These are phyloP conservation scores for Misgurnus anguillicaudatus DNA, from an alignment of 2,113 vertebrate genomes.

Conservation along the genomic window DNA sequence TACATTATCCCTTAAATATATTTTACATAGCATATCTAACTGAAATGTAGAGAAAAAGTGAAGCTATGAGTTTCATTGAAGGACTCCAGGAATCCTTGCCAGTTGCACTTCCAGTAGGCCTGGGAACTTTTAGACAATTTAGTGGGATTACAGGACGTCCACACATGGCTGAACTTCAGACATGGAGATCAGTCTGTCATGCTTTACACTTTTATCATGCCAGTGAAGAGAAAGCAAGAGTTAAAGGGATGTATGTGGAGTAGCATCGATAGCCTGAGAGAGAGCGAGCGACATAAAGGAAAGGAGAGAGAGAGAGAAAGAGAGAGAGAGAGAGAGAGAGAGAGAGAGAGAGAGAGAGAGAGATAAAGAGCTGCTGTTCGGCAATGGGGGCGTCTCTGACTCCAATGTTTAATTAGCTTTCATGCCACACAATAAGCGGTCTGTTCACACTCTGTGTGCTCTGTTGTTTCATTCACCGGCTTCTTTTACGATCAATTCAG, in stretches of 20 bases:
- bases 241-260: conserved; percentile 44
- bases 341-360: conserved; percentile 28
- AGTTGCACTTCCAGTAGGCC: not conserved
- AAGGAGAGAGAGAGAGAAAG: conserved; percentile 15
- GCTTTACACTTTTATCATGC: not conserved
- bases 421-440: conserved; percentile 60
- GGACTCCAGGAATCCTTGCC: no score
- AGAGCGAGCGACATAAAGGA: conserved; percentile 37
- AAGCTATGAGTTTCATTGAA: no score
- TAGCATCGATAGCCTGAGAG: conserved; percentile 23
- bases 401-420: conserved; percentile 71
- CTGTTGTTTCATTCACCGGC: conserved; percentile 61
- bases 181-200: not conserved
- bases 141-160: not conserved
- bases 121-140: not conserved
- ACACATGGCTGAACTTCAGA: not conserved
- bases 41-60: no score
- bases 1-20: no score
- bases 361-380: conserved; percentile 64
- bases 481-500: conserved; percentile 6
- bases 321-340: conserved; percentile 55
- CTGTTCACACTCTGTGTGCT: conserved; percentile 48
- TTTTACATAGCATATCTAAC: no score
- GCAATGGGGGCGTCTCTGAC: conserved; percentile 64
- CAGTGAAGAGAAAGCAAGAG: conserved; percentile 19